These are phyloP conservation scores for Yponomeuta sedellus DNA, from an alignment of 2,888 invertebrate species.

Conservation along the genomic window DNA sequence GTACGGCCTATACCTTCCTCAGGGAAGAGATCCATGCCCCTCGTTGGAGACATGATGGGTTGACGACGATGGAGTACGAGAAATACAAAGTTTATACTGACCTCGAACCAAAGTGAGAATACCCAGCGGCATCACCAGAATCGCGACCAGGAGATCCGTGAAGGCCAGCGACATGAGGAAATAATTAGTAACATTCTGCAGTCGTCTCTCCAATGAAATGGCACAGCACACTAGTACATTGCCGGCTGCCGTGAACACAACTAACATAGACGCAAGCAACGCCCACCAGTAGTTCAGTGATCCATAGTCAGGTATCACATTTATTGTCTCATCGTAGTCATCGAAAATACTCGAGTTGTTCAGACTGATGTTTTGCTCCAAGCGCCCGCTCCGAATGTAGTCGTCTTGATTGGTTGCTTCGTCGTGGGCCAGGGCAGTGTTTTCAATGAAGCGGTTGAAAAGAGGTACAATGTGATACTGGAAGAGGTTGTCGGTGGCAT, in stretches of 20 bases:
- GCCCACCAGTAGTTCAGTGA: constrained; percentile 87
- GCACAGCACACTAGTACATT: constrained; percentile 96
- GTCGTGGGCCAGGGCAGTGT: constrained; percentile 30
- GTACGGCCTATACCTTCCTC: too few relatives aligned
- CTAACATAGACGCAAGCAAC: constrained; percentile 83
- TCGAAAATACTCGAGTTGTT: constrained; percentile 4
- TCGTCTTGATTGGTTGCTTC: constrained; percentile 31
- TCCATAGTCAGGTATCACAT: constrained; percentile 26
- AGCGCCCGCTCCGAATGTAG: constrained; percentile 21
- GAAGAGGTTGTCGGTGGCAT: constrained; percentile 41
- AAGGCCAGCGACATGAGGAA: constrained; percentile 97
- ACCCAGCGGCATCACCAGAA: constrained; percentile 96
- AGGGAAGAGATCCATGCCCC: too few relatives aligned
- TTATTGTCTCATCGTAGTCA: constrained; percentile 32
- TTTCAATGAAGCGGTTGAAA: constrained; percentile 6
- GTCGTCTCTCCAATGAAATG: constrained; percentile 91
- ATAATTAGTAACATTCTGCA: constrained; percentile 98
- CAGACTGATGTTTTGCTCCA: neutral
- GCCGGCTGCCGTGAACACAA: constrained; percentile 91
- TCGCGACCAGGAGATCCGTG: constrained; percentile 95
- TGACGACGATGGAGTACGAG: too few relatives aligned
- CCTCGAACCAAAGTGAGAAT: constrained; percentile 88
- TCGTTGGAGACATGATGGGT: too few relatives aligned
- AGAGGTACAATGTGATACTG: constrained; percentile 24
- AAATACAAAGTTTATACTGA: constrained; percentile 35